These are phyloP conservation scores for Bacillus rossius DNA, from an alignment of 1,140 invertebrate species.

Conservation along the genomic window DNA sequence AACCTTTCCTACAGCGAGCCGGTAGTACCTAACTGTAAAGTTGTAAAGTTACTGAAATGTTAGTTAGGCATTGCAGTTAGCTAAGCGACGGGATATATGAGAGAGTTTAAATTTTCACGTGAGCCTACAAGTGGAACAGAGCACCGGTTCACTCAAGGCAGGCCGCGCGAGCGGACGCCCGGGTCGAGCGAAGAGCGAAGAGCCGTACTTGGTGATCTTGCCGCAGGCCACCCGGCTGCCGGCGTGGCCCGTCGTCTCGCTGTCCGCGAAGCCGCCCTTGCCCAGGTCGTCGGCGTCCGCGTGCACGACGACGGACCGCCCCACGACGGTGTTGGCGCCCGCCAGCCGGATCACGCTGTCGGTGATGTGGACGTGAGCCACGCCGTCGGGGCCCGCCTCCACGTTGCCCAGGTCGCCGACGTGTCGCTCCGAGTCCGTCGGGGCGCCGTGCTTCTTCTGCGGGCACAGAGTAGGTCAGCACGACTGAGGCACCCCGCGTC, in stretches of 20 bases:
- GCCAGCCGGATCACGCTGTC: conserved; percentile 59
- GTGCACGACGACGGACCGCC: conserved; percentile 74
- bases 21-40: no score
- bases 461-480: no score
- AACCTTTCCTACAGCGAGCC: no score
- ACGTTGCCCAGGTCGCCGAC: conserved; percentile 90
- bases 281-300: conserved; percentile 70
- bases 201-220: conserved; percentile 62
- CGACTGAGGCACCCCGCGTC: no score
- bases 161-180: no score
- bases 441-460: conserved; percentile 68
- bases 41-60: no score
- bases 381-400: conserved; percentile 51
- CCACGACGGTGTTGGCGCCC: conserved; percentile 61
- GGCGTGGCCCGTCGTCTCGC: conserved; percentile 74
- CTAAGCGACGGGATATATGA: no score
- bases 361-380: conserved; percentile 53
- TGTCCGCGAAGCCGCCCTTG: conserved; percentile 56
- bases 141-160: no score
- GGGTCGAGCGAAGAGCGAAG: no score
- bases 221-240: conserved; percentile 75
- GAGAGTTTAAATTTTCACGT: no score
- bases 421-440: conserved; percentile 62
- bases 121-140: no score
- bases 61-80: no score